phyloP scores from a whole-genome alignment of 2,797 vertebrate genomes.

The Gymnothorax javanicus region DNA sequence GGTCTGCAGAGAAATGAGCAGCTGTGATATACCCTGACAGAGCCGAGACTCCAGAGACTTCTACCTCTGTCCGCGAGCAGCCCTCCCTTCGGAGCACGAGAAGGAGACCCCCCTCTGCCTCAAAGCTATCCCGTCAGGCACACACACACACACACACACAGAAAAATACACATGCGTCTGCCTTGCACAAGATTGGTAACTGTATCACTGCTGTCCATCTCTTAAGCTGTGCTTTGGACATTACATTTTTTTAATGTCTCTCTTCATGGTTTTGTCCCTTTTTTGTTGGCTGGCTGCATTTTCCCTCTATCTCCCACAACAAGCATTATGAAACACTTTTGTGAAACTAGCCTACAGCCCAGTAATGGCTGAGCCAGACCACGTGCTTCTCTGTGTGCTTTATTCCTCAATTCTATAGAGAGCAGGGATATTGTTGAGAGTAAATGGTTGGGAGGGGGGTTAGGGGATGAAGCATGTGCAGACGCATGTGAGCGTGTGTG shows the following conservation, averaged over 20 bases:
- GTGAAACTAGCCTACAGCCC: not conserved
- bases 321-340: not conserved
- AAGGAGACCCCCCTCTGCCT: not conserved
- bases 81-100: not conserved
- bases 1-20: constrained; percentile 18
- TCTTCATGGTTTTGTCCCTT: not conserved
- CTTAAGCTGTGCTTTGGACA: not conserved
- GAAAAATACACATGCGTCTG: not conserved
- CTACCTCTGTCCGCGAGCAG: constrained; percentile 21
- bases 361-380: not conserved
- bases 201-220: not conserved
- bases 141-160: constrained; percentile 32
- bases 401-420: not conserved
- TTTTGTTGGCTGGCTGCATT: not conserved
- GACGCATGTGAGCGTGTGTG: not conserved
- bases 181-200: not conserved
- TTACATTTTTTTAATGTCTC: too few species aligned
- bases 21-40: constrained; percentile 35
- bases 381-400: not conserved
- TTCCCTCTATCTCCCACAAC: not conserved
- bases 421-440: not conserved
- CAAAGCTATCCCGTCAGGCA: not conserved
- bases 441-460: not conserved
- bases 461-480: not conserved
- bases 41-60: not conserved